Evolutionary conservation across 2,113 vertebrate genomes (phyloP).

Genomic region (Myotis lucifugus): DNA sequence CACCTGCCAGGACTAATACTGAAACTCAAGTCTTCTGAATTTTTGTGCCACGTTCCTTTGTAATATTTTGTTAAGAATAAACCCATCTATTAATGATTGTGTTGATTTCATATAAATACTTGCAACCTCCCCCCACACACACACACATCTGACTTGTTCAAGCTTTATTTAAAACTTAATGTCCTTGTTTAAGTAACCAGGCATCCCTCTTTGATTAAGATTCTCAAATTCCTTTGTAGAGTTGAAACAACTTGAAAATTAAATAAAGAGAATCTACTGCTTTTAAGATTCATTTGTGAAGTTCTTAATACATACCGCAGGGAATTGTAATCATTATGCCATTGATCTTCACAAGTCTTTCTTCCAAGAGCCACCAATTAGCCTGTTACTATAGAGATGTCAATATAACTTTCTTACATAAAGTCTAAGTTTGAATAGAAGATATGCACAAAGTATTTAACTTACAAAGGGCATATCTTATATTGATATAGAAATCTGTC

Average conservation of each 20-base stretch:
- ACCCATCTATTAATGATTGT: not conserved
- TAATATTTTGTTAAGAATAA: not conserved
- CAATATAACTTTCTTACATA: not conserved
- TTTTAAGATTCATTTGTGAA: conserved; percentile 38
- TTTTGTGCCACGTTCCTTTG: not conserved
- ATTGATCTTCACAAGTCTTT: conserved; percentile 42
- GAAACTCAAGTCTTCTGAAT: not conserved
- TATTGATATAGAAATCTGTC: not conserved
- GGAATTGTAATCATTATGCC: conserved; percentile 2
- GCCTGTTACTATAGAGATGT: not conserved
- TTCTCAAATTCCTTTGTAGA: not conserved
- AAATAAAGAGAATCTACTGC: not conserved
- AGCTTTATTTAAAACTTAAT: conserved; percentile 30
- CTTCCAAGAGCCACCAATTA: conserved; percentile 6
- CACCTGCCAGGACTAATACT: not conserved
- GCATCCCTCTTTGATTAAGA: not conserved
- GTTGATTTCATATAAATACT: not conserved
- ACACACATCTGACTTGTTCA: not conserved
- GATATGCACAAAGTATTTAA: not conserved
- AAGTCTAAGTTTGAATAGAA: conserved; percentile 29
- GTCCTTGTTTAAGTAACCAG: not conserved
- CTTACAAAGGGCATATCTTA: not conserved
- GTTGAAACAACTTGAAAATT: conserved; percentile 41
- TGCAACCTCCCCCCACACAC: not conserved
- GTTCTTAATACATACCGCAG: conserved; percentile 11